phyloP scores from a whole-genome alignment of 1,140 invertebrate species.

The Cydia splendana region DNA sequence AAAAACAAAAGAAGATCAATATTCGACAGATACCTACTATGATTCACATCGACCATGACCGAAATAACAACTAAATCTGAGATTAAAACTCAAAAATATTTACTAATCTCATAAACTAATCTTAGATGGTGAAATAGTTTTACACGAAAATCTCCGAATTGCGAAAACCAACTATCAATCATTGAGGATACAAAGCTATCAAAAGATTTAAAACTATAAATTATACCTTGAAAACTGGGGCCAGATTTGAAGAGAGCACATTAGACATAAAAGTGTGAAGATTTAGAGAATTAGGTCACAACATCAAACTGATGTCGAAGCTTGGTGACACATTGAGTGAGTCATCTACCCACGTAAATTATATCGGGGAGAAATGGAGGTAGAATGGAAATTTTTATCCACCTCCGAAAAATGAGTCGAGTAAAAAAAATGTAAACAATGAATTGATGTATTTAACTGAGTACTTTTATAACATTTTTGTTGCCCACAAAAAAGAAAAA shows the following conservation, averaged over 20 bases:
- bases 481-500: too few relatives aligned
- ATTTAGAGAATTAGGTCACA: neutral
- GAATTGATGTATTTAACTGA: too few relatives aligned
- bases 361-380: neutral
- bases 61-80: neutral
- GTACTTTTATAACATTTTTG: too few relatives aligned
- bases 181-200: neutral
- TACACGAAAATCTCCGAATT: neutral
- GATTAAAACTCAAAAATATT: neutral
- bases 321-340: constrained; percentile 14
- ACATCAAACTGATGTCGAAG: neutral
- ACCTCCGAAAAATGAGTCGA: neutral
- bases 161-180: neutral
- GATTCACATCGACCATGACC: neutral
- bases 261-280: neutral
- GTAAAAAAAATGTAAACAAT: neutral
- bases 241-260: constrained; percentile 19
- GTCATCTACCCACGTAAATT: constrained; percentile 20
- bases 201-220: neutral
- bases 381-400: neutral
- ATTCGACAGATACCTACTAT: neutral
- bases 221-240: constrained; percentile 11
- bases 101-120: neutral
- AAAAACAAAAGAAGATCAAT: neutral
- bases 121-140: neutral